These are phyloP conservation scores for Saccopteryx leptura DNA, from an alignment of 2,113 vertebrate species.

Conservation along the genomic window DNA sequence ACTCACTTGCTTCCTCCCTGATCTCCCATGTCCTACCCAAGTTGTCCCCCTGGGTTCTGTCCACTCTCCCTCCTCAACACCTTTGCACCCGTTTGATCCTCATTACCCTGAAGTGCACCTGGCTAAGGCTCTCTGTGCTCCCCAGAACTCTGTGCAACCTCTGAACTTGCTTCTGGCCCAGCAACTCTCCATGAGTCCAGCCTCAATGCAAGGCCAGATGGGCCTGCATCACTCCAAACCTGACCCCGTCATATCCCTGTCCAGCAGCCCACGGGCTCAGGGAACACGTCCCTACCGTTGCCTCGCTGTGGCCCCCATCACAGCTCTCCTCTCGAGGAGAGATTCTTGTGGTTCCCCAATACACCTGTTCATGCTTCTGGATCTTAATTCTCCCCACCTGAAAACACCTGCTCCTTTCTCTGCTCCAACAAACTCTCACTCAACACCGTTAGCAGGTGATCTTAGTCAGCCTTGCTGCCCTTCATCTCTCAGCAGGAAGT, in stretches of 20 bases:
- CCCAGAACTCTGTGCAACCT: neutral
- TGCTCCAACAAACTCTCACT: neutral
- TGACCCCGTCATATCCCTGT: fast-evolving
- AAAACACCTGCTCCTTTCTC: neutral
- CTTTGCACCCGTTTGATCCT: neutral
- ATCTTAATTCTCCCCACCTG: neutral
- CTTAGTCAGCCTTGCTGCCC: neutral
- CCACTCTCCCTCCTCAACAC: neutral
- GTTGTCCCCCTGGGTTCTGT: neutral
- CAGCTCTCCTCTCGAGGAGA: neutral
- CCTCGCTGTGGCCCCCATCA: fast-evolving
- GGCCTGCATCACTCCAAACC: too few relatives aligned
- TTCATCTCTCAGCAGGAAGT: neutral
- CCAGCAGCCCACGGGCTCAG: neutral
- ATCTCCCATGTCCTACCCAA: neutral
- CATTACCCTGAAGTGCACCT: neutral
- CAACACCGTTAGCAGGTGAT: fast-evolving
- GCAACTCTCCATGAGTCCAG: neutral
- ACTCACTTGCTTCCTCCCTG: fast-evolving
- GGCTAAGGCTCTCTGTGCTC: neutral
- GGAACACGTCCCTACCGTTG: neutral
- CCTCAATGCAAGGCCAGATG: fast-evolving
- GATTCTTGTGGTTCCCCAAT: fast-evolving
- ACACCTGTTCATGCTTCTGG: neutral
- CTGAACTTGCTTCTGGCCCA: neutral